phyloP scores from a whole-genome alignment of 2,888 invertebrate species.

The Aradus depressus region DNA sequence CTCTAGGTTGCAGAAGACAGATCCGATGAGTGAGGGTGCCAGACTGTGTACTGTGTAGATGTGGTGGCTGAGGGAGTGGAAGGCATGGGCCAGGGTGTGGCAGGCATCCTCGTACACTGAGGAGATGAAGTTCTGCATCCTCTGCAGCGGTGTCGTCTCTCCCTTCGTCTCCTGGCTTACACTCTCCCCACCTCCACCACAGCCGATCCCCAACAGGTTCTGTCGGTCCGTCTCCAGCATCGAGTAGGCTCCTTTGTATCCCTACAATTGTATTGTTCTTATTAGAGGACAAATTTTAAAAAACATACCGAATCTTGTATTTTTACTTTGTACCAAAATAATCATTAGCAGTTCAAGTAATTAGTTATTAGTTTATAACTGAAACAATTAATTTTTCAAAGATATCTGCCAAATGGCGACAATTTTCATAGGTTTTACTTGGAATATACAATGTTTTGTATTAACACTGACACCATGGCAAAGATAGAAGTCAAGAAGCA shows the following conservation, averaged over 20 bases:
- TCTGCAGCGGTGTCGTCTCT: constrained; percentile 47
- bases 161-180: constrained; percentile 20
- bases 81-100: constrained; percentile 66
- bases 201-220: constrained; percentile 54
- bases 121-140: constrained; percentile 75
- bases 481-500: too few species aligned
- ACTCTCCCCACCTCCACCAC: constrained; percentile 35
- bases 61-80: constrained; percentile 70
- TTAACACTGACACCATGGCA: too few species aligned
- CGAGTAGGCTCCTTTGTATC: constrained; percentile 56
- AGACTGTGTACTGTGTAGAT: constrained; percentile 69
- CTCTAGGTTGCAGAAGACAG: constrained; percentile 57
- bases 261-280: constrained; percentile 35
- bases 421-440: too few species aligned
- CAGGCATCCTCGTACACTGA: constrained; percentile 71
- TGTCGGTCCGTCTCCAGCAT: constrained; percentile 67
- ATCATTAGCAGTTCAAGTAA: too few species aligned
- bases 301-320: not conserved
- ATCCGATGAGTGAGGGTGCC: constrained; percentile 58
- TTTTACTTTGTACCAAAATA: too few species aligned
- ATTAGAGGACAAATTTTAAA: not conserved
- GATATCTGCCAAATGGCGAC: too few species aligned
- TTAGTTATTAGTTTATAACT: too few species aligned
- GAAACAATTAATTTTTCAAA: too few species aligned
- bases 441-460: too few species aligned